phyloP scores from a whole-genome alignment of 2,888 invertebrate genomes.

The Hydropsyche betteni region DNA sequence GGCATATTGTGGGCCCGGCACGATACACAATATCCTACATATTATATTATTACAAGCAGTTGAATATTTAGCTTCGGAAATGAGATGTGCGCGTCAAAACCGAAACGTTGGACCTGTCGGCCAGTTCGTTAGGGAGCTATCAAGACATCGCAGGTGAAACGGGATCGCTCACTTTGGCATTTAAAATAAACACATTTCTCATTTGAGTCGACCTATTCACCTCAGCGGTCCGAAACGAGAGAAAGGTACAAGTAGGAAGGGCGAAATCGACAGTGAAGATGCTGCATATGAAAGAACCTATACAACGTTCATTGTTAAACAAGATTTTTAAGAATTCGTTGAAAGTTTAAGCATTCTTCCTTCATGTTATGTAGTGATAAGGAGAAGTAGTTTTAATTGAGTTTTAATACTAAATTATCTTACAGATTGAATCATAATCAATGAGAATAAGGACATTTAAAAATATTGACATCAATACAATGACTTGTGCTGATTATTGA shows the following conservation, averaged over 20 bases:
- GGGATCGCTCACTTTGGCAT: constrained; percentile 48
- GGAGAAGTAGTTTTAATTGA: too few relatives aligned
- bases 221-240: background rate
- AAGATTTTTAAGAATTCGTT: background rate
- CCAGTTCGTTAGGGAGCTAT: constrained; percentile 38
- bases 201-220: constrained; percentile 35
- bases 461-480: too few relatives aligned
- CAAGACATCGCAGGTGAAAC: constrained; percentile 41
- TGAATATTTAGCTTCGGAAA: constrained; percentile 7
- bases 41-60: too few relatives aligned
- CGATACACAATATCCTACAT: too few relatives aligned
- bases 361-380: too few relatives aligned
- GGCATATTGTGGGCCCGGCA: too few relatives aligned
- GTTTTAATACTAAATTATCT: too few relatives aligned
- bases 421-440: too few relatives aligned
- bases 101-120: constrained; percentile 16
- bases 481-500: background rate
- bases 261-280: background rate
- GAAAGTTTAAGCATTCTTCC: too few relatives aligned
- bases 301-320: too few relatives aligned
- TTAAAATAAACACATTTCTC: constrained; percentile 48
- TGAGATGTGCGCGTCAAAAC: constrained; percentile 29
- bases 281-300: background rate
- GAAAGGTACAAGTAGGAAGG: background rate
- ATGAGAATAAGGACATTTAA: too few relatives aligned